Conservation (phyloP, 2,113 vertebrate species). For the Pogonocichla stellata region DNA sequence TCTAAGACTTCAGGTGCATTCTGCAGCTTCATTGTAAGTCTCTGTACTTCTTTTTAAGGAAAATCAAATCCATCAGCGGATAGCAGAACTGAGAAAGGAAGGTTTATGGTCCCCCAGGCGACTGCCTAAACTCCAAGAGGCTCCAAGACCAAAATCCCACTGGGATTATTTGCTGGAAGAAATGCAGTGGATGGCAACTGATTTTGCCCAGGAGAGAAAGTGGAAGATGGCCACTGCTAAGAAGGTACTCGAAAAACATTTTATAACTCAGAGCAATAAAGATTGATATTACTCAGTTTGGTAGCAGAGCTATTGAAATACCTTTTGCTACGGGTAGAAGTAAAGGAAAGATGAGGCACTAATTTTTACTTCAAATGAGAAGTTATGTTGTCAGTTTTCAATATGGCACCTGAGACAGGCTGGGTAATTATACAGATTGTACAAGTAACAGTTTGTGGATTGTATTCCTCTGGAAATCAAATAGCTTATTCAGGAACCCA, state of each 20-base stretch:
- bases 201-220: slow-evolving; percentile 95
- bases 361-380: neutral
- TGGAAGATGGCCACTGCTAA: slow-evolving; percentile 97
- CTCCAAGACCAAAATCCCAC: slow-evolving; percentile 89
- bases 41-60: slow-evolving; percentile 72
- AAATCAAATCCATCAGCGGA: slow-evolving; percentile 88
- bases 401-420: neutral
- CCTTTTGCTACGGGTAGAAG: neutral
- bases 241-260: slow-evolving; percentile 77
- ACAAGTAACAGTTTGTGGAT: neutral
- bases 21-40: neutral
- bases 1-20: neutral
- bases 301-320: neutral
- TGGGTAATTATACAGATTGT: neutral
- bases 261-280: neutral
- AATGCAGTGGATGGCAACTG: slow-evolving; percentile 99
- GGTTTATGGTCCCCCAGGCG: slow-evolving; percentile 92
- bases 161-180: slow-evolving; percentile 98
- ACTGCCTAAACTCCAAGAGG: slow-evolving; percentile 91
- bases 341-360: neutral
- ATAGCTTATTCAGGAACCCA: neutral
- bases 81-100: slow-evolving; percentile 90
- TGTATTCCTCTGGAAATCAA: neutral
- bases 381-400: neutral
- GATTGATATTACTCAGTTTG: neutral